Conservation (phyloP, 2,797 vertebrate genomes). For the Peromyscus eremicus region DNA sequence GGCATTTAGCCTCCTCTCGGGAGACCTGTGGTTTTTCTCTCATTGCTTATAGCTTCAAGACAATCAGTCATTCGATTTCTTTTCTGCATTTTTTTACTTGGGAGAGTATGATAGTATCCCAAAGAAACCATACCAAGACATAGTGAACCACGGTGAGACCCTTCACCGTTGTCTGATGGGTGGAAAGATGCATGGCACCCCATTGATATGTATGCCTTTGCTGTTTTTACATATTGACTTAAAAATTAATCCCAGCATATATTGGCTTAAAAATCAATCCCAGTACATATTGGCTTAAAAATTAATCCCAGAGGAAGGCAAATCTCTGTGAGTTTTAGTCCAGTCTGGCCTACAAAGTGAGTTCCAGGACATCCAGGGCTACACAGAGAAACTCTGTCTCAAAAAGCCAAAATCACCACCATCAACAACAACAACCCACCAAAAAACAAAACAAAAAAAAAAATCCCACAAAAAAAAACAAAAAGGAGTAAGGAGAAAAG, state of each 20-base stretch:
- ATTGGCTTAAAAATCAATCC: too few species aligned
- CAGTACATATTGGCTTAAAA: too few species aligned
- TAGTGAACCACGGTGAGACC: background rate
- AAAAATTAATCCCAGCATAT: background rate
- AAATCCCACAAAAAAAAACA: too few species aligned
- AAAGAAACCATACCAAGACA: slow-evolving; percentile 8
- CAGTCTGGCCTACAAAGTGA: too few species aligned
- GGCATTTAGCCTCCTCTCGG: background rate
- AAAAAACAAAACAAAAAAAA: too few species aligned
- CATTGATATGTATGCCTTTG: background rate
- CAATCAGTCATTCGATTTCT: slow-evolving; percentile 34
- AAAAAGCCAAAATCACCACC: too few species aligned
- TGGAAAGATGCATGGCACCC: background rate
- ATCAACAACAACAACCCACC: too few species aligned
- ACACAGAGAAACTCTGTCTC: too few species aligned
- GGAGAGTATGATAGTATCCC: slow-evolving; percentile 27
- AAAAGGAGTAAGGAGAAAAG: slow-evolving; percentile 18
- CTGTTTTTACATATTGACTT: background rate
- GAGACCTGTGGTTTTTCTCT: background rate
- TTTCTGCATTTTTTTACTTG: slow-evolving; percentile 32
- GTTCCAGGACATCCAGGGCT: too few species aligned
- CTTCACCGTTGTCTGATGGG: background rate
- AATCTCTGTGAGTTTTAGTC: too few species aligned
- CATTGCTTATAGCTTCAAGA: background rate
- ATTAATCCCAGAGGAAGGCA: too few species aligned